These are phyloP conservation scores for Drosophila eohydei DNA, from an alignment of 2,888 invertebrate genomes.

Conservation along the genomic window DNA sequence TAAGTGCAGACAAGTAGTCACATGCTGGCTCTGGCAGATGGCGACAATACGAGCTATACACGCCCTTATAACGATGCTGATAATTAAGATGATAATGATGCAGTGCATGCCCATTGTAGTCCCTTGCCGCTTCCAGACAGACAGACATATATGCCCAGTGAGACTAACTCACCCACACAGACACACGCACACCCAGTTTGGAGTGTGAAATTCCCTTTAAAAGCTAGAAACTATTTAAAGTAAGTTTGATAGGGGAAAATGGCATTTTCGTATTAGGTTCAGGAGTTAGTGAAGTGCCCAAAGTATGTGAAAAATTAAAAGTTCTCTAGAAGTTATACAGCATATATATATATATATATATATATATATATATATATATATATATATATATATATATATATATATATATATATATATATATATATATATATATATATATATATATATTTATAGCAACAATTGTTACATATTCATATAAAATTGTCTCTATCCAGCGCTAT, in stretches of 20 bases:
- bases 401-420: not conserved
- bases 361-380: not conserved
- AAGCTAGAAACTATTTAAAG: slow-evolving; percentile 11
- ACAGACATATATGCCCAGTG: not conserved
- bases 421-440: not conserved
- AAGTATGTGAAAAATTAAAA: not conserved
- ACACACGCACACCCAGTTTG: not conserved
- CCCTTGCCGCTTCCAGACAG: not conserved
- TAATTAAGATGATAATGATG: slow-evolving; percentile 46
- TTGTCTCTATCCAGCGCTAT: not conserved
- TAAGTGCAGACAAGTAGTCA: not conserved
- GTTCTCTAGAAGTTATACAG: not conserved
- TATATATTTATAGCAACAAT: not conserved
- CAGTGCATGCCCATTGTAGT: slow-evolving; percentile 20
- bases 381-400: not conserved
- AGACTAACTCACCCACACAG: not conserved
- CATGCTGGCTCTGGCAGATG: slow-evolving; percentile 22
- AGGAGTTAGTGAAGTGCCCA: not conserved
- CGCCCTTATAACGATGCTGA: slow-evolving; percentile 31
- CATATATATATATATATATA: not conserved
- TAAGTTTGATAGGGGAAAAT: not conserved
- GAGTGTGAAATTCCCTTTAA: slow-evolving; percentile 15
- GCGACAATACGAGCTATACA: slow-evolving; percentile 4
- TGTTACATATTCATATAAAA: not conserved
- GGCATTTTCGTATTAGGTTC: not conserved